Evolutionary conservation across 2,888 invertebrate species (phyloP).

Genomic region (Galeopsomyia nigrocyanea): DNA sequence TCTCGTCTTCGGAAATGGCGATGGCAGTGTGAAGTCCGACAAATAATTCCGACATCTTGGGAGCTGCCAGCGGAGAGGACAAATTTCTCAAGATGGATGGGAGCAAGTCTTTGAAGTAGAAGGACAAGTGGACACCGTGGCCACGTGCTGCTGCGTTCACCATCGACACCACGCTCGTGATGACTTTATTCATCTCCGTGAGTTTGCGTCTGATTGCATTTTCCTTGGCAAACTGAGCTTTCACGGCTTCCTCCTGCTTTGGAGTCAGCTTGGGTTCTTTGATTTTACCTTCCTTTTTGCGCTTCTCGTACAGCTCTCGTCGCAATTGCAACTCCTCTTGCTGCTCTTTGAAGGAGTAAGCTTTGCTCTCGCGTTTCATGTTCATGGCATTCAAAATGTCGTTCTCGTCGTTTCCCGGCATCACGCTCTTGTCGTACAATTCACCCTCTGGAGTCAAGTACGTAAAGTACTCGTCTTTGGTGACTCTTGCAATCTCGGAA

Average conservation of each 20-base stretch:
- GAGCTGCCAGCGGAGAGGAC: constrained; percentile 84
- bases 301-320: constrained; percentile 93
- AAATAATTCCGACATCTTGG: constrained; percentile 75
- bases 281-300: constrained; percentile 82
- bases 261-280: constrained; percentile 81
- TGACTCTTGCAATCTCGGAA: constrained; percentile 78
- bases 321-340: constrained; percentile 92
- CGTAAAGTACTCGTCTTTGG: constrained; percentile 84
- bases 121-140: constrained; percentile 70
- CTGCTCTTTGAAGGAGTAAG: constrained; percentile 97
- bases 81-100: constrained; percentile 76
- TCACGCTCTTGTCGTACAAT: constrained; percentile 88
- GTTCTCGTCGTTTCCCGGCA: constrained; percentile 74
- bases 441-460: constrained; percentile 90
- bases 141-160: constrained; percentile 71
- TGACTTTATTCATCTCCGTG: constrained; percentile 67
- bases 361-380: constrained; percentile 95
- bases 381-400: constrained; percentile 75
- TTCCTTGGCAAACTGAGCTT: constrained; percentile 89
- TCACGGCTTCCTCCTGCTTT: constrained; percentile 94
- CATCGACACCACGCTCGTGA: constrained; percentile 68
- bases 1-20: constrained; percentile 67
- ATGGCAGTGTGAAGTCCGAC: constrained; percentile 74
- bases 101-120: constrained; percentile 73
- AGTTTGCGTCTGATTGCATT: constrained; percentile 80